Conservation (phyloP, 92 coral and sea anemone genomes). For the Parazoanthus atlanticus region DNA sequence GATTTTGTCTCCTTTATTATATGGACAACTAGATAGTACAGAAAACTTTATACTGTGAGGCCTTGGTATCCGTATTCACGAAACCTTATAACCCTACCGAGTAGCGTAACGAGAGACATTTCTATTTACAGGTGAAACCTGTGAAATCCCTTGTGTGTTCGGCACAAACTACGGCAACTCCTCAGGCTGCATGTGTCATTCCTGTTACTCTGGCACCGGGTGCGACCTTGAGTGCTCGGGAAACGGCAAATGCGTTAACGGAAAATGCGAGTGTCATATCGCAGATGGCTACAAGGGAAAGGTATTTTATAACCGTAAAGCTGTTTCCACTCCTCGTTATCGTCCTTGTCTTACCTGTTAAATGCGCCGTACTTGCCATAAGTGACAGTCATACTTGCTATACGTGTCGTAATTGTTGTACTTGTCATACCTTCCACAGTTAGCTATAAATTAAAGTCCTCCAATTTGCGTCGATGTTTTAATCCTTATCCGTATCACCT, state of each 20-base stretch:
- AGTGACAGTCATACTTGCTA: too few species aligned
- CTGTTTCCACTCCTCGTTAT: background rate
- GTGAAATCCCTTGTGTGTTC: conserved; percentile 64
- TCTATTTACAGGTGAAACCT: conserved; percentile 50
- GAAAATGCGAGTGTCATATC: conserved; percentile 59
- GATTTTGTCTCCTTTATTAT: background rate
- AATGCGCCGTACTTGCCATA: too few species aligned
- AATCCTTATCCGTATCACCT: too few species aligned
- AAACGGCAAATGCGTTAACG: conserved; percentile 57
- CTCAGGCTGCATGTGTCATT: conserved; percentile 67
- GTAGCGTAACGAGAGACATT: background rate
- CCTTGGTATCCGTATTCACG: background rate
- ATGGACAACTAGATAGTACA: background rate
- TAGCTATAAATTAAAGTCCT: too few species aligned
- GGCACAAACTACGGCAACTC: conserved; percentile 73
- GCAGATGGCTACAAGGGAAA: conserved; percentile 65
- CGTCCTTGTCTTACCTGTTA: too few species aligned
- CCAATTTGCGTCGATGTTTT: too few species aligned
- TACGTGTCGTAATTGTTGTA: too few species aligned
- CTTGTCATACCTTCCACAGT: too few species aligned
- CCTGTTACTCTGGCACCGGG: conserved; percentile 70
- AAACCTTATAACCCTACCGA: background rate
- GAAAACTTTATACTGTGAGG: too few species aligned
- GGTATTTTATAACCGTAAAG: background rate
- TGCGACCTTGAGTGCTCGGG: conserved; percentile 66